Base-by-base conservation (phyloP, 1,140 invertebrate species). In the Manduca sexta region DNA sequence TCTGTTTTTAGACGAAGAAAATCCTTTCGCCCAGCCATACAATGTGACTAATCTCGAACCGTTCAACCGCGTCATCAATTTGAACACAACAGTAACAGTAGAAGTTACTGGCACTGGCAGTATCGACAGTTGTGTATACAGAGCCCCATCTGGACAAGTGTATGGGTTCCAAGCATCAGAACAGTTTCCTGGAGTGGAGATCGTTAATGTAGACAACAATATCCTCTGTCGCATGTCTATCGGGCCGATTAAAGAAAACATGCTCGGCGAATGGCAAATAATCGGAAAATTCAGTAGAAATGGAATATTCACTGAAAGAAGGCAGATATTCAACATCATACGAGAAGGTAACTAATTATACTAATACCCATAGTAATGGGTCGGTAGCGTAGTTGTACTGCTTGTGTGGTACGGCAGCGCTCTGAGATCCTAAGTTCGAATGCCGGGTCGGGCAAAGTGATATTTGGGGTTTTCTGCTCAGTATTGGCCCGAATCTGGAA, bases 301-400 rank as follows among this genome's bases (percentile, higher is more conserved):
- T 1, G 29, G 21, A 10, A 40, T 48, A 11, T 56, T 46, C 34
- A 38, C 40, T 15, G 59, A 65, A 17, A 48, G 10, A 14, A 44
- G 37, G 10, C 56, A 45, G 14, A 33, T 29, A 0, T 45, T 65
- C 13, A n/a, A 38, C 3, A 37, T 65, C 12, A 47, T 61, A 14
- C 10, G 46, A 35, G 62, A 61, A 59, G 63, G 63, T 65, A 29
- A 43, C n/a, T 50, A n/a, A 6, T 30, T n/a, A n/a, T n/a, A n/a
- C n/a, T n/a, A n/a, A n/a, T n/a, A n/a, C n/a, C n/a, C n/a, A n/a
- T n/a, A n/a, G n/a, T n/a, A n/a, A n/a, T n/a, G n/a, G n/a, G n/a
- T n/a, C n/a, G n/a, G n/a, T n/a, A n/a, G n/a, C n/a, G n/a, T n/a
- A n/a, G n/a, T n/a, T n/a, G n/a, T n/a, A n/a, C n/a, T n/a, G n/a